Conservation (phyloP, 2,113 vertebrate species). For the Poeciliopsis prolifica region DNA sequence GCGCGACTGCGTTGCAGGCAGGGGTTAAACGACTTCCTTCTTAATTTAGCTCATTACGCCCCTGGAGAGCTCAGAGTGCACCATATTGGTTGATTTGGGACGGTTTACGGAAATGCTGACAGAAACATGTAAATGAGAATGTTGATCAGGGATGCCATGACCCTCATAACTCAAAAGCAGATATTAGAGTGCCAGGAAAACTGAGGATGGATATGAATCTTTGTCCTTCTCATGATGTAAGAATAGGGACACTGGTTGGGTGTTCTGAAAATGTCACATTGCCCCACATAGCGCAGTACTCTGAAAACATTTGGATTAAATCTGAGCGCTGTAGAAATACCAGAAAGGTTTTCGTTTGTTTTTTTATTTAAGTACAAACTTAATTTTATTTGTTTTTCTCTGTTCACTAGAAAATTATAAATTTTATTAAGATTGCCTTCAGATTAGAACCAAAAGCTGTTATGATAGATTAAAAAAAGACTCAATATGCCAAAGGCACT, state of each 20-base stretch:
- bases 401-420: not conserved
- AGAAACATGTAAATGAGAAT: slow-evolving; percentile 54
- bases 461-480: too few species aligned
- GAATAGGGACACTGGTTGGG: not conserved
- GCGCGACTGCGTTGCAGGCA: slow-evolving; percentile 27
- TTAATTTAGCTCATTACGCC: slow-evolving; percentile 76
- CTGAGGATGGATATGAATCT: slow-evolving; percentile 25
- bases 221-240: slow-evolving; percentile 23
- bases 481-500: too few species aligned
- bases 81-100: slow-evolving; percentile 68
- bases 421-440: not conserved
- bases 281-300: not conserved
- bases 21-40: slow-evolving; percentile 71
- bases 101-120: slow-evolving; percentile 68
- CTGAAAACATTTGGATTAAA: not conserved
- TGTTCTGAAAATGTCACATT: slow-evolving; percentile 16
- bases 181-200: slow-evolving; percentile 55
- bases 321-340: not conserved
- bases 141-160: slow-evolving; percentile 68
- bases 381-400: not conserved
- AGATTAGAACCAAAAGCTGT: not conserved
- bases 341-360: not conserved
- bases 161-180: slow-evolving; percentile 68
- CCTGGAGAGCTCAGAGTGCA: slow-evolving; percentile 52
- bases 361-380: too few species aligned